A percentile compares a stretch with the other conserved stretches of the same genome.
Evolutionary conservation across 1,140 invertebrate species (phyloP).

Genomic region (Gonioctena quinquepunctata): DNA sequence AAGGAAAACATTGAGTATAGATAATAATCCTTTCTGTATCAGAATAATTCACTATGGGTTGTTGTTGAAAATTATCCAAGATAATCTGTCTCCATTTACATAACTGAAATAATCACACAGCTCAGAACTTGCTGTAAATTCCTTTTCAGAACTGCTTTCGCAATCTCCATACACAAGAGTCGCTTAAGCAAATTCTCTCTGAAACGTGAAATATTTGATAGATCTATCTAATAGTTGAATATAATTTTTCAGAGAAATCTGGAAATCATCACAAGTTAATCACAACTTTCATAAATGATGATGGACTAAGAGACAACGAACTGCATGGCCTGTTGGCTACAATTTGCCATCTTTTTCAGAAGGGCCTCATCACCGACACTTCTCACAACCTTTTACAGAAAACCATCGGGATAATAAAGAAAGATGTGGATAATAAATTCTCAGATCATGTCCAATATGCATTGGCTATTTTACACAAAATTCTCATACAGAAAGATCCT

Average conservation of each 20-base stretch:
- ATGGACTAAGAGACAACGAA: constrained; percentile 27
- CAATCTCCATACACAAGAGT: no score
- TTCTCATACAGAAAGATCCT: constrained; percentile 31
- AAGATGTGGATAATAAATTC: constrained; percentile 11
- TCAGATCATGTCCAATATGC: constrained; percentile 35
- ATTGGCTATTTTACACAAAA: constrained; percentile 43
- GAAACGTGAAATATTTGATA: no score
- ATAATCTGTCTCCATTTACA: no score
- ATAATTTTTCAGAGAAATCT: neutral
- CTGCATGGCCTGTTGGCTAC: constrained; percentile 35
- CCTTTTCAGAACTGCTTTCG: no score
- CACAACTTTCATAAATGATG: constrained; percentile 26
- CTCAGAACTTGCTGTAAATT: no score
- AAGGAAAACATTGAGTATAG: no score
- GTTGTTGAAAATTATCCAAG: no score
- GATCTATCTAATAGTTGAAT: no score
- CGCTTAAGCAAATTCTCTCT: no score
- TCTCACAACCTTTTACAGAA: constrained; percentile 34
- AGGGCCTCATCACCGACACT: constrained; percentile 32
- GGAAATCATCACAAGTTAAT: constrained; percentile 30
- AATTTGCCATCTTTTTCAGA: constrained; percentile 42
- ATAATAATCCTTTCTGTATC: no score
- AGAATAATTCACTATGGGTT: no score
- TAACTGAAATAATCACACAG: no score
- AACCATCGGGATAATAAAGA: constrained; percentile 35